phyloP scores from a whole-genome alignment of 1,140 invertebrate genomes.

The Habropoda laboriosa region DNA sequence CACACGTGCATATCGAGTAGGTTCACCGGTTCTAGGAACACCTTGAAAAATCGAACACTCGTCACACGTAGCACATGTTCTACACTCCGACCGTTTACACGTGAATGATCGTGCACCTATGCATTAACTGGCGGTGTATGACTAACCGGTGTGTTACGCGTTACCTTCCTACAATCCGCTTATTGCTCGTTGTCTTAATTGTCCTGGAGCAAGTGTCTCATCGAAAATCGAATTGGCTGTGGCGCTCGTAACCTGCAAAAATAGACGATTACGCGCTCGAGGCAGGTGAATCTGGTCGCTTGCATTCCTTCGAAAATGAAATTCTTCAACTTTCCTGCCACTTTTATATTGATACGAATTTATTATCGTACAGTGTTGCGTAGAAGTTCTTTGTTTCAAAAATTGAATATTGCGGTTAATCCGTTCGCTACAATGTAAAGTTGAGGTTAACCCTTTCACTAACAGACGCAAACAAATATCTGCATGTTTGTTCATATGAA shows the following conservation, averaged over 20 bases:
- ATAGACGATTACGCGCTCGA: not conserved
- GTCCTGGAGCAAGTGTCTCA: not conserved
- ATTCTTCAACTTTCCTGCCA: not conserved
- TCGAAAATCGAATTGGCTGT: not conserved
- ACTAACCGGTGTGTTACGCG: conserved; percentile 50
- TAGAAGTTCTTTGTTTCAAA: too few species aligned
- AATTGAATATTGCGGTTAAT: too few species aligned
- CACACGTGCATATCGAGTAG: too few species aligned
- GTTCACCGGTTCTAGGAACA: conserved; percentile 15
- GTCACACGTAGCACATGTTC: not conserved
- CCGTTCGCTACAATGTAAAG: too few species aligned
- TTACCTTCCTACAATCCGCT: conserved; percentile 22
- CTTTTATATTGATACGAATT: not conserved
- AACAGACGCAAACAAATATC: too few species aligned
- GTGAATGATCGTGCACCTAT: not conserved
- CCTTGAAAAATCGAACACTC: conserved; percentile 28
- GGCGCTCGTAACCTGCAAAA: not conserved
- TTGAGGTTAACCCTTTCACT: too few species aligned
- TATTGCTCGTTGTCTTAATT: conserved; percentile 6
- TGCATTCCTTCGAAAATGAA: too few species aligned
- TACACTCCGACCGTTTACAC: not conserved
- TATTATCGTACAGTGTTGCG: too few species aligned
- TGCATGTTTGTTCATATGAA: too few species aligned
- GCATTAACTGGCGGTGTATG: conserved; percentile 6
- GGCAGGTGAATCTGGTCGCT: too few species aligned